These are phyloP conservation scores for Chrysoperla carnea DNA, from an alignment of 1,140 invertebrate species.

Conservation along the genomic window DNA sequence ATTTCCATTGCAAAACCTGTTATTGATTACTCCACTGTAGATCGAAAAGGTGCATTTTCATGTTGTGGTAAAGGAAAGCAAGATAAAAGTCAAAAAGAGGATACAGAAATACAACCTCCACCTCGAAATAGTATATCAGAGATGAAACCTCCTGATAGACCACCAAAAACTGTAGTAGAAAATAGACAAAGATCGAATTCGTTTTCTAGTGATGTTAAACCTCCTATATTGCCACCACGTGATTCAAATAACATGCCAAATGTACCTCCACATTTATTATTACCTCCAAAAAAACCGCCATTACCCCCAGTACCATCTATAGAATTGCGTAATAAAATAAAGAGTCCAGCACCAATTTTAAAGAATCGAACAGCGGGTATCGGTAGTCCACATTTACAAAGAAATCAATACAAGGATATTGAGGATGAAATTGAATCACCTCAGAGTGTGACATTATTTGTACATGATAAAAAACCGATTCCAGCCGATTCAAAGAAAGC, in stretches of 20 bases:
- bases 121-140: conserved; percentile 31
- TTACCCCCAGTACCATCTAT: conserved; percentile 46
- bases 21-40: conserved; percentile 46
- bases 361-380: conserved; percentile 30
- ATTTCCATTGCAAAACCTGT: conserved; percentile 18
- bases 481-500: conserved; percentile 4
- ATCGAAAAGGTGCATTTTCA: conserved; percentile 45
- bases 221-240: conserved; percentile 32
- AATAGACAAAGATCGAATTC: conserved; percentile 33
- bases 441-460: neutral
- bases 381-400: conserved; percentile 34
- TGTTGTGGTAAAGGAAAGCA: conserved; percentile 40
- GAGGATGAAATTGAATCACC: conserved; percentile 15
- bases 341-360: neutral
- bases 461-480: neutral
- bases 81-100: conserved; percentile 22
- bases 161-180: conserved; percentile 37
- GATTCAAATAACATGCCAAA: conserved; percentile 25
- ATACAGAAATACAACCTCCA: conserved; percentile 28
- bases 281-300: conserved; percentile 49
- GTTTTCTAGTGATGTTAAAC: conserved; percentile 16
- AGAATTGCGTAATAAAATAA: conserved; percentile 17
- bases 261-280: conserved; percentile 35
- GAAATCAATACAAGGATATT: conserved; percentile 30
- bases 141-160: conserved; percentile 34